These are phyloP conservation scores for Myotis davidii DNA, from an alignment of 2,113 vertebrate species.

Conservation along the genomic window DNA sequence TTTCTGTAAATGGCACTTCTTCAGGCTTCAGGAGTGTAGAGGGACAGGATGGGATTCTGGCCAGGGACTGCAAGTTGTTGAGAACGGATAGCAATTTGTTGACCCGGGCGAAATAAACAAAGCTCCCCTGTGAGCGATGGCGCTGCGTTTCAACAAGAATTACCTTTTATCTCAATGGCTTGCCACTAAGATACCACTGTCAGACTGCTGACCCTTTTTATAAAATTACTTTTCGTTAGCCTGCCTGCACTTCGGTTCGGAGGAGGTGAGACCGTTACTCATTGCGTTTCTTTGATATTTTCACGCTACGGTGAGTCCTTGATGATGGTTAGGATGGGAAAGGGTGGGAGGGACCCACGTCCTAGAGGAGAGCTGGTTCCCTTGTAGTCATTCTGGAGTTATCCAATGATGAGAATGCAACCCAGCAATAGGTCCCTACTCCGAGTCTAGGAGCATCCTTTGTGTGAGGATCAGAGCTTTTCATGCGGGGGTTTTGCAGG, in stretches of 20 bases:
- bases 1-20: slow-evolving; percentile 42
- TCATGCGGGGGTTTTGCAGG: background rate
- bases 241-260: background rate
- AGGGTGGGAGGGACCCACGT: background rate
- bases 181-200: background rate
- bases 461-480: background rate
- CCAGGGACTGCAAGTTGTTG: background rate
- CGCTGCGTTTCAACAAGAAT: background rate
- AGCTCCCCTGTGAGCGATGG: background rate
- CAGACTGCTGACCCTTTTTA: background rate
- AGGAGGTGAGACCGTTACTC: background rate
- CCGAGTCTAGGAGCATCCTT: background rate
- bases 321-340: rapidly evolving
- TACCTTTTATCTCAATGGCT: background rate
- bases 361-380: background rate
- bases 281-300: background rate
- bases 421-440: background rate
- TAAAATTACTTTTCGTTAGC: background rate
- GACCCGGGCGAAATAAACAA: background rate
- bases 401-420: background rate
- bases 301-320: background rate
- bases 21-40: background rate
- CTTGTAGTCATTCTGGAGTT: background rate
- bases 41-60: background rate
- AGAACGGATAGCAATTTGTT: background rate